A percentile compares a stretch with the other conserved stretches of the same genome.
These are phyloP conservation scores for Hydroisotoma schaefferi DNA, from an alignment of 2,888 invertebrate genomes.

Conservation along the genomic window DNA sequence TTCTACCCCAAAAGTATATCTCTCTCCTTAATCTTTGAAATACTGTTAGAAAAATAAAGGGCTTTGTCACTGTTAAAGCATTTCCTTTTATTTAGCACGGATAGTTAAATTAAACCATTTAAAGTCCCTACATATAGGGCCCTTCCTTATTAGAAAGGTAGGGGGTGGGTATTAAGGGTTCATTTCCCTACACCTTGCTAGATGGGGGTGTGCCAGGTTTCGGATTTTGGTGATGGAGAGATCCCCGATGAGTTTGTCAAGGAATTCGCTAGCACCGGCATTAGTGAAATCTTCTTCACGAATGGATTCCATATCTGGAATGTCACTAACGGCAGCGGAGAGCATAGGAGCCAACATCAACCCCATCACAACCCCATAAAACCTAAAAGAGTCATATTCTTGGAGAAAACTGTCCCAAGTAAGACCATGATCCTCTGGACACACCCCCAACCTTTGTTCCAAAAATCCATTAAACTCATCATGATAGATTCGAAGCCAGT, in stretches of 20 bases:
- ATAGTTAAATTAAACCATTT: too few relatives aligned
- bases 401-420: constrained; percentile 33
- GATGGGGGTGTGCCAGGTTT: constrained; percentile 2
- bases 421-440: constrained; percentile 17
- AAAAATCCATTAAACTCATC: constrained; percentile 36
- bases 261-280: constrained; percentile 6
- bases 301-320: constrained; percentile 42
- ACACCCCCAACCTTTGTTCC: constrained; percentile 23
- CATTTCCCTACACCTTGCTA: constrained; percentile 1
- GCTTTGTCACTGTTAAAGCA: too few relatives aligned
- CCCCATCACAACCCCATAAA: constrained; percentile 37
- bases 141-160: too few relatives aligned
- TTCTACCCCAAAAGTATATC: too few relatives aligned
- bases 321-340: constrained; percentile 25
- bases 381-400: constrained; percentile 31
- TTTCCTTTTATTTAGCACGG: too few relatives aligned
- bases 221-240: background rate
- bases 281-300: constrained; percentile 1
- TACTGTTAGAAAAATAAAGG: too few relatives aligned
- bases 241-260: constrained; percentile 1
- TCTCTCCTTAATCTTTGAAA: too few relatives aligned
- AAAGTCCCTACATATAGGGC: too few relatives aligned
- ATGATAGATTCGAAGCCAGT: constrained; percentile 36
- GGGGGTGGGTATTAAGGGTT: too few relatives aligned
- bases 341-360: constrained; percentile 35